phyloP scores from a whole-genome alignment of 2,797 vertebrate species.

The Oophaga sylvatica region DNA sequence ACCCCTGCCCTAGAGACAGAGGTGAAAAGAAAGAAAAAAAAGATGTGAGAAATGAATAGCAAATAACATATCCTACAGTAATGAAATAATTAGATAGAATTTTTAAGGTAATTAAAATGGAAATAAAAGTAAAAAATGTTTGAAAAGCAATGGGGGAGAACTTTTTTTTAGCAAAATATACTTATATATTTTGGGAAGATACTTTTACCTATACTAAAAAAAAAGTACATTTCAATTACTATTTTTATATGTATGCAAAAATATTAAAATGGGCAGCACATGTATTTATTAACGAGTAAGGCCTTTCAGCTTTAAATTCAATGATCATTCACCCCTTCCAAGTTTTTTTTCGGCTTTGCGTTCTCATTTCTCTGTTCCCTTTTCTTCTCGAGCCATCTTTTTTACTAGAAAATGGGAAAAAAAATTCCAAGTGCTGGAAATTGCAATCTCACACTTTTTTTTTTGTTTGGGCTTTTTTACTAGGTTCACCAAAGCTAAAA shows the following conservation, averaged over 20 bases:
- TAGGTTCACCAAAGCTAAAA: too few relatives aligned
- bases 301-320: not conserved
- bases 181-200: not conserved
- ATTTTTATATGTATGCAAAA: not conserved
- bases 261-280: not conserved
- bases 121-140: not conserved
- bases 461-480: too few relatives aligned
- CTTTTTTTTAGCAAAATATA: not conserved
- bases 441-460: too few relatives aligned
- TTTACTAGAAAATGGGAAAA: too few relatives aligned
- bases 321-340: too few relatives aligned
- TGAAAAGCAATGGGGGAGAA: not conserved
- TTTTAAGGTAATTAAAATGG: too few relatives aligned
- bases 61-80: not conserved
- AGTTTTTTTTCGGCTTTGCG: too few relatives aligned
- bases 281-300: not conserved
- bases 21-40: not conserved
- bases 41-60: not conserved
- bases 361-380: too few relatives aligned
- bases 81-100: not conserved
- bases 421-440: too few relatives aligned
- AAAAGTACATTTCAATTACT: not conserved
- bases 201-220: too few relatives aligned
- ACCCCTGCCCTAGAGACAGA: not conserved
- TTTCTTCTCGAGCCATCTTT: too few relatives aligned